A percentile compares a stretch with the other conserved stretches of the same genome.
Conservation (phyloP, 2,888 invertebrate genomes). For the Scrobipalpa costella region DNA sequence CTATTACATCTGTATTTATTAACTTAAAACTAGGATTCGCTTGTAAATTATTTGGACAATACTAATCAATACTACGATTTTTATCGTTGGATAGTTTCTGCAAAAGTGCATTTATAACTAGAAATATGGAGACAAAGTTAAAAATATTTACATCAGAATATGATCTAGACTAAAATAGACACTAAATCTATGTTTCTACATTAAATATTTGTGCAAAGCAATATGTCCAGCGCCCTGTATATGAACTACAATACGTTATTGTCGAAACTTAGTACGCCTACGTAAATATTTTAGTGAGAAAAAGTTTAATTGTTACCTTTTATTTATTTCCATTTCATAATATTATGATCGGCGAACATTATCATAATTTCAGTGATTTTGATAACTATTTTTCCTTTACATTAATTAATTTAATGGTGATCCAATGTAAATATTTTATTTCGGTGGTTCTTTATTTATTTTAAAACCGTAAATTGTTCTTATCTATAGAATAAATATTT, state of each 20-base stretch:
- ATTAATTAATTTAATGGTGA: too few species aligned
- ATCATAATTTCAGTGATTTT: too few species aligned
- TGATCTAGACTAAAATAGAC: slow-evolving; percentile 19
- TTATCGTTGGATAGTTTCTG: background rate
- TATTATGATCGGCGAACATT: too few species aligned
- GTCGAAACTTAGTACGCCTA: slow-evolving; percentile 37
- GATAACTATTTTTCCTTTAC: too few species aligned
- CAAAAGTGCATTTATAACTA: background rate
- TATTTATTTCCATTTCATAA: too few species aligned
- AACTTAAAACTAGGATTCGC: background rate
- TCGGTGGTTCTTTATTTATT: background rate
- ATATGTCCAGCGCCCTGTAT: slow-evolving; percentile 40
- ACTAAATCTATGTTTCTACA: slow-evolving; percentile 19
- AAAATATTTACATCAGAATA: slow-evolving; percentile 28
- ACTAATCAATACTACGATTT: background rate
- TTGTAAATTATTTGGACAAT: background rate
- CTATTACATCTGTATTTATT: background rate
- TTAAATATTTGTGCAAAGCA: slow-evolving; percentile 35
- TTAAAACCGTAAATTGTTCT: background rate
- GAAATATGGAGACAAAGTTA: slow-evolving; percentile 5
- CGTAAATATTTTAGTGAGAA: background rate
- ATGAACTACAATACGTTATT: slow-evolving; percentile 46
- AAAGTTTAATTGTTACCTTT: background rate
- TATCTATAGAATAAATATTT: slow-evolving; percentile 26
- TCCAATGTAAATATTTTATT: too few species aligned